Percentiles rank a stretch among this genome's conserved stretches.
Evolutionary conservation across 2,888 invertebrate genomes (phyloP).

Genomic region (Chrysodeixis includens): DNA sequence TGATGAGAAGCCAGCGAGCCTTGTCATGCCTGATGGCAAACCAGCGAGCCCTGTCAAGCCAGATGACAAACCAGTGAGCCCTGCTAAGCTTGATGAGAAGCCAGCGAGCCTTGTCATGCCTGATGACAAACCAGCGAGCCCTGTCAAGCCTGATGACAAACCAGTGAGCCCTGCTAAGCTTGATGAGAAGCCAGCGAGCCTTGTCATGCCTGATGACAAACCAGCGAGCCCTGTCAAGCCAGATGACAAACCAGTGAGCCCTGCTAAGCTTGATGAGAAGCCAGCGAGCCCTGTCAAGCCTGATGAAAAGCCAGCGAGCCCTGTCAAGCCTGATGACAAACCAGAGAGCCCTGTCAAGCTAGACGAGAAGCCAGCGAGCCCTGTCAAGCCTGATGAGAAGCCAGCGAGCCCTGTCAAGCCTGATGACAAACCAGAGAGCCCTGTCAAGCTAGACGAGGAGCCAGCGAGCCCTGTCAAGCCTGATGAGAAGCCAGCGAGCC

Average conservation of each 20-base stretch:
- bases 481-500: too few species aligned
- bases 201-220: not conserved
- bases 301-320: constrained; percentile 3
- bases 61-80: constrained; percentile 10
- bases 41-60: constrained; percentile 9
- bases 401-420: too few species aligned
- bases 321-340: not conserved
- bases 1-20: constrained; percentile 1
- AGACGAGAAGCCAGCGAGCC: too few species aligned
- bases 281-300: not conserved
- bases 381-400: too few species aligned
- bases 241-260: constrained; percentile 18
- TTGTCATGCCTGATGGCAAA: not conserved
- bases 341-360: constrained; percentile 7
- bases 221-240: not conserved
- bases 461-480: too few species aligned
- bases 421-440: too few species aligned
- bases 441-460: too few species aligned
- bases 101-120: constrained; percentile 15
- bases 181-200: not conserved
- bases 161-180: not conserved
- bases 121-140: constrained; percentile 12
- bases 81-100: constrained; percentile 1
- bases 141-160: not conserved
- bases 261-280: not conserved